Percentiles rank a stretch among this genome's conserved stretches.
phyloP scores from a whole-genome alignment of 2,113 vertebrate species.

The Istiophorus platypterus region DNA sequence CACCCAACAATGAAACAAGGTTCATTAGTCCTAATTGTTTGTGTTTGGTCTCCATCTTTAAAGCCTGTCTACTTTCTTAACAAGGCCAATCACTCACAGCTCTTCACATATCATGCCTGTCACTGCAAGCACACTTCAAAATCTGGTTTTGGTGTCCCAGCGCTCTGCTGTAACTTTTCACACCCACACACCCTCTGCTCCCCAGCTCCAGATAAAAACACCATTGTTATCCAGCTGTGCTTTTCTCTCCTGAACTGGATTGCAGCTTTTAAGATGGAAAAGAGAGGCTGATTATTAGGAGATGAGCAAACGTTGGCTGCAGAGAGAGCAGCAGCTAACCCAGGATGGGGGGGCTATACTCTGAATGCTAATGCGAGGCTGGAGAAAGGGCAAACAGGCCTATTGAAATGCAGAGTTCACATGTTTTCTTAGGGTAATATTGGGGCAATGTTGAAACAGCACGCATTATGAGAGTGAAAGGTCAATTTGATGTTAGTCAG shows the following conservation, averaged over 20 bases:
- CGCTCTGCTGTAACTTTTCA: constrained; percentile 66
- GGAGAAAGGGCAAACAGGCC: constrained; percentile 83
- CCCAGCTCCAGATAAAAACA: constrained; percentile 67
- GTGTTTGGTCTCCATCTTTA: constrained; percentile 49
- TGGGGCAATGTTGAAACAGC: constrained; percentile 76
- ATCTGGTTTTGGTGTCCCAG: constrained; percentile 34
- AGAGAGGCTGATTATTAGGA: constrained; percentile 75
- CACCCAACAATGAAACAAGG: constrained; percentile 41
- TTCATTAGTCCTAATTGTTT: constrained; percentile 74
- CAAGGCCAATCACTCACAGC: constrained; percentile 54
- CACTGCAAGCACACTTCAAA: constrained; percentile 62
- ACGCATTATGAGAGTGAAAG: constrained; percentile 75
- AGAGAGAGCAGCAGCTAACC: constrained; percentile 69
- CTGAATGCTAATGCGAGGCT: constrained; percentile 83
- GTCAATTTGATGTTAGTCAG: constrained; percentile 79
- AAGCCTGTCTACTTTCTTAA: constrained; percentile 53
- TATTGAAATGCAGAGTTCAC: constrained; percentile 85
- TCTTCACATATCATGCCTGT: constrained; percentile 48
- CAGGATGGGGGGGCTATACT: constrained; percentile 56
- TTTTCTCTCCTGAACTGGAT: constrained; percentile 69
- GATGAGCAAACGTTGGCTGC: constrained; percentile 72
- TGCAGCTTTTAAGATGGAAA: constrained; percentile 78
- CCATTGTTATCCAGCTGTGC: constrained; percentile 78
- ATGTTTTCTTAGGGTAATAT: constrained; percentile 87
- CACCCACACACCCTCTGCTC: constrained; percentile 59